Percentiles rank a stretch among this genome's conserved stretches.
These are phyloP conservation scores for Sebastes diaconus DNA, from an alignment of 2,797 vertebrate genomes.

Conservation along the genomic window DNA sequence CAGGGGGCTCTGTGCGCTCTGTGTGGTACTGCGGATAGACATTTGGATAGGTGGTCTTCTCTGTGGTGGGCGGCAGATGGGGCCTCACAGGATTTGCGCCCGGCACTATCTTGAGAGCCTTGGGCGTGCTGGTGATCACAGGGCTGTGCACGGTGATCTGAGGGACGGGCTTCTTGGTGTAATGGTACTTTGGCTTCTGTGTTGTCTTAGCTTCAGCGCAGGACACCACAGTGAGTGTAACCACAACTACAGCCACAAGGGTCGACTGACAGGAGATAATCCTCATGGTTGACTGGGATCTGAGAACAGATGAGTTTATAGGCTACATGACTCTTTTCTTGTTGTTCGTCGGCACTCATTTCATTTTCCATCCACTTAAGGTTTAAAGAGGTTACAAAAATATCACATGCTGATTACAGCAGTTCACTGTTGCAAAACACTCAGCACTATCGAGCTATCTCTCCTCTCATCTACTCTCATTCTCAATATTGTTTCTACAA, in stretches of 20 bases:
- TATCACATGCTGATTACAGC: not conserved
- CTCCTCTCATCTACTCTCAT: not conserved
- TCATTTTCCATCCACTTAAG: not conserved
- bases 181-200: constrained; percentile 86
- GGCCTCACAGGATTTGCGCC: constrained; percentile 58
- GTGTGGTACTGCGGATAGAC: constrained; percentile 54
- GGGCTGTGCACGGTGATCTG: constrained; percentile 70
- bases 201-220: constrained; percentile 84
- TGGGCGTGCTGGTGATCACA: constrained; percentile 64
- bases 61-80: constrained; percentile 54
- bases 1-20: constrained; percentile 68
- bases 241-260: constrained; percentile 58
- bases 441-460: not conserved
- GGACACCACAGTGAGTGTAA: constrained; percentile 62
- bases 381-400: not conserved
- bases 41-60: constrained; percentile 62
- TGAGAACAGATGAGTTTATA: constrained; percentile 45
- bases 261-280: constrained; percentile 50
- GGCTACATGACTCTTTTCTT: not conserved
- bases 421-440: not conserved
- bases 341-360: not conserved
- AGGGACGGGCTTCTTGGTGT: constrained; percentile 86
- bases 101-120: constrained; percentile 55
- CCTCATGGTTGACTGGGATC: constrained; percentile 76
- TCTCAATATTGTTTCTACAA: not conserved